A percentile compares a stretch with the other conserved stretches of the same genome.
These are phyloP conservation scores for Micromesistius poutassou DNA, from an alignment of 2,797 vertebrate species.

Conservation along the genomic window DNA sequence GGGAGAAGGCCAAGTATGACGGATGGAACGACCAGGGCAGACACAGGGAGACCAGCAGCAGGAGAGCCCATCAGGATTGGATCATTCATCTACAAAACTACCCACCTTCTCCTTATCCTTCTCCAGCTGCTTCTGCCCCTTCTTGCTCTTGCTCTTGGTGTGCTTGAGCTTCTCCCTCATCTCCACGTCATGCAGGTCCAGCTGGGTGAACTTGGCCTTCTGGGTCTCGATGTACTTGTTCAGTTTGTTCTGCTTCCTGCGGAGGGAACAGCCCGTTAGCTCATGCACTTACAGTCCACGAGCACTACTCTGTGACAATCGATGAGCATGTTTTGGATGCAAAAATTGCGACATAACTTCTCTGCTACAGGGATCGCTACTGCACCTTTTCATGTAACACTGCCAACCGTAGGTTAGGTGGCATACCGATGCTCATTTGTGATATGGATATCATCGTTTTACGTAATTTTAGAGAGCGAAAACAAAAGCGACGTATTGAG, in stretches of 20 bases:
- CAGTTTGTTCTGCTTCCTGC: constrained; percentile 86
- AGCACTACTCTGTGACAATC: neutral
- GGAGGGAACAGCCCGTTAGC: constrained; percentile 42
- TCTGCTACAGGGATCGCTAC: neutral
- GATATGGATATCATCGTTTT: neutral
- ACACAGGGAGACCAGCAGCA: too few species aligned
- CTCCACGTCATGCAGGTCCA: constrained; percentile 95
- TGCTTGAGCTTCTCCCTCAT: constrained; percentile 92
- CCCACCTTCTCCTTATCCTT: constrained; percentile 94
- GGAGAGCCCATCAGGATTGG: neutral
- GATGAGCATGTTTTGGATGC: too few species aligned
- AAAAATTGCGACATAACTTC: neutral
- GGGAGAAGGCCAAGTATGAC: constrained; percentile 6
- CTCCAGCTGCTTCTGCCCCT: constrained; percentile 89
- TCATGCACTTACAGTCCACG: constrained; percentile 1
- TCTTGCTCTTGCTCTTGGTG: constrained; percentile 86
- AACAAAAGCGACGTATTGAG: neutral
- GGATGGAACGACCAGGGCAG: neutral
- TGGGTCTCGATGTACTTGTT: constrained; percentile 84
- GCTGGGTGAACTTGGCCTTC: constrained; percentile 89
- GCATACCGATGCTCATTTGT: neutral
- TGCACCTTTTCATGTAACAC: neutral
- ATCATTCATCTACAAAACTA: neutral
- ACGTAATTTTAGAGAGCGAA: neutral
- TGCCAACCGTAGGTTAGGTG: neutral